Conservation (phyloP, 2,888 invertebrate genomes). For the Rhopalosiphum nymphaeae region DNA sequence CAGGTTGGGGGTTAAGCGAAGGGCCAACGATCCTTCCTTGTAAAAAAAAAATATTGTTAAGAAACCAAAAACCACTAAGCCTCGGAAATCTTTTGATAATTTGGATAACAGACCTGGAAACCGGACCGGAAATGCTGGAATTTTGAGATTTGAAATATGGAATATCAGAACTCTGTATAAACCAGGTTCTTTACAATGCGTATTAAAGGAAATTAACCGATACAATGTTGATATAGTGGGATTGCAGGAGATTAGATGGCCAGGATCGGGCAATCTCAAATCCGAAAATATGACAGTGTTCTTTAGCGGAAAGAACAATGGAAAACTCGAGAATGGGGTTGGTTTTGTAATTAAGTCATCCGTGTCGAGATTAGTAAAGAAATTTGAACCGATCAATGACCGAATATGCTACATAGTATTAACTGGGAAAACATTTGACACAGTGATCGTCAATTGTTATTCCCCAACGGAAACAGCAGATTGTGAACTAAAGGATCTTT, state of each 20-base stretch:
- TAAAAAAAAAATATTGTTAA: constrained; percentile 44
- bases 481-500: background rate
- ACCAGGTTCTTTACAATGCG: background rate
- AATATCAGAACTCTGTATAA: constrained; percentile 24
- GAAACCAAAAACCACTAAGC: constrained; percentile 36
- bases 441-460: background rate
- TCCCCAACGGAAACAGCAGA: background rate
- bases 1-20: constrained; percentile 38
- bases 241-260: too few species aligned
- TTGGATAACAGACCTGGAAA: constrained; percentile 33
- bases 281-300: background rate
- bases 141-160: constrained; percentile 42
- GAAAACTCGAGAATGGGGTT: too few species aligned
- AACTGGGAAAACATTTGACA: background rate
- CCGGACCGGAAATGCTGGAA: constrained; percentile 40
- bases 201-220: too few species aligned
- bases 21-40: constrained; percentile 3
- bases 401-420: too few species aligned
- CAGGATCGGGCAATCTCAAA: background rate
- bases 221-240: too few species aligned
- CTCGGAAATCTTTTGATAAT: constrained; percentile 31
- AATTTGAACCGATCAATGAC: background rate
- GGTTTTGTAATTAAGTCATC: background rate
- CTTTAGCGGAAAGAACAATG: too few species aligned
- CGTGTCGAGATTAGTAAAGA: background rate